Conservation (phyloP, 2,113 vertebrate species). For the Oncorhynchus masou region DNA sequence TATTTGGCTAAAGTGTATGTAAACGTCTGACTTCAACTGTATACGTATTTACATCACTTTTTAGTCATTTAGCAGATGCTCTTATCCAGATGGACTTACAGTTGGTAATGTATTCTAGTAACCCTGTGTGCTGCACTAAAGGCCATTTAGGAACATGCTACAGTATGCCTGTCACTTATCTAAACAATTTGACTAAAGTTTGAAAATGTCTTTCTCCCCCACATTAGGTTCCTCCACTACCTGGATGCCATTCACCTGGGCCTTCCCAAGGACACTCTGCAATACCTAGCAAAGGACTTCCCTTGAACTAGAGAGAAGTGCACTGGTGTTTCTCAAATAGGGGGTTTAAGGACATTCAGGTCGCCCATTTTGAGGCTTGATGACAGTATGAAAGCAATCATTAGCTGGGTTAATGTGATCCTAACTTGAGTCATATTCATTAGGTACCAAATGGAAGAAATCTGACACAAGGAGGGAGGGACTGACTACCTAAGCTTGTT, state of each 20-base stretch:
- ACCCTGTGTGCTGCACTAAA: no score
- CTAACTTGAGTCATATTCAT: neutral
- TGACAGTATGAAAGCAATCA: neutral
- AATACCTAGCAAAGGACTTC: conserved; percentile 80
- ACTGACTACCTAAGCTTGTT: no score
- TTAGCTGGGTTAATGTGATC: neutral
- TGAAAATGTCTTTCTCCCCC: neutral
- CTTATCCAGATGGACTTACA: neutral
- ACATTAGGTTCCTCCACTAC: conserved; percentile 91
- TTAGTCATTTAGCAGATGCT: no score
- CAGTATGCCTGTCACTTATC: no score
- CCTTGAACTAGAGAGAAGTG: conserved; percentile 66
- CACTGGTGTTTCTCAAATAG: neutral
- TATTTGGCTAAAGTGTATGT: no score
- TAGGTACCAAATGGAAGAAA: no score
- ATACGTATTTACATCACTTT: no score
- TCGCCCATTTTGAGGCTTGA: neutral
- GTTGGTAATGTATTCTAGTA: neutral
- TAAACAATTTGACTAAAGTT: no score
- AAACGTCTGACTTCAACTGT: no score
- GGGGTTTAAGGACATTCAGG: neutral
- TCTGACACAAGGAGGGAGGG: no score
- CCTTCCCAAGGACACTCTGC: conserved; percentile 79
- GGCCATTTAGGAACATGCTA: no score
- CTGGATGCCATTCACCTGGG: conserved; percentile 87